phyloP scores from a whole-genome alignment of 2,888 invertebrate species.

The Ophioninae sp. region DNA sequence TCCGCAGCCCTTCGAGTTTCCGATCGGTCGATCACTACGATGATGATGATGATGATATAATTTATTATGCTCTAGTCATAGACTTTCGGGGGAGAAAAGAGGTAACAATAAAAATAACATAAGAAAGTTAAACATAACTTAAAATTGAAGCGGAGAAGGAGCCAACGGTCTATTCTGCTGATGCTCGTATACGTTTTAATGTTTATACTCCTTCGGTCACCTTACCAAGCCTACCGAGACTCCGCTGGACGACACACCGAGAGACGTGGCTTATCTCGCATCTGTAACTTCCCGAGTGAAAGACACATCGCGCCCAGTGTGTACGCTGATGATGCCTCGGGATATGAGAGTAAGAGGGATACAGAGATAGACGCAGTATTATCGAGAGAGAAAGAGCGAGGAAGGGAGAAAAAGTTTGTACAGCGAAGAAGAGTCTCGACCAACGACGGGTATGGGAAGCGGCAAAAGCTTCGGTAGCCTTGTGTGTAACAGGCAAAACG shows the following conservation, averaged over 20 bases:
- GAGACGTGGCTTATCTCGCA: slow-evolving; percentile 56
- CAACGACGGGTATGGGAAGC: slow-evolving; percentile 1
- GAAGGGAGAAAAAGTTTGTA: slow-evolving; percentile 47
- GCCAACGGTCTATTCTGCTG: neutral
- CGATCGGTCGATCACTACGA: no score
- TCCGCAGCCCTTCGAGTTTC: no score
- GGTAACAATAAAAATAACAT: no score
- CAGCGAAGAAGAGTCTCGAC: slow-evolving; percentile 3
- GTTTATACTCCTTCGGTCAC: slow-evolving; percentile 10
- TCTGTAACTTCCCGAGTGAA: slow-evolving; percentile 50
- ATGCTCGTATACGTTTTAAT: neutral
- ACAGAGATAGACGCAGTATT: slow-evolving; percentile 24
- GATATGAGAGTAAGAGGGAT: slow-evolving; percentile 8
- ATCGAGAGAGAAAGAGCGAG: slow-evolving; percentile 37
- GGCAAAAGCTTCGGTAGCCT: slow-evolving; percentile 41
- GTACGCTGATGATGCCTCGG: neutral
- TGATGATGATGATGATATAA: no score
- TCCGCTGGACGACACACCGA: slow-evolving; percentile 49
- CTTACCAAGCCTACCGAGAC: neutral
- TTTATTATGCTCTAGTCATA: no score
- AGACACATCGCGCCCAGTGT: slow-evolving; percentile 17
- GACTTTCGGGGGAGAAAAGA: no score
- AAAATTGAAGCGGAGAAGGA: no score
- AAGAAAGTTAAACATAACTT: no score
- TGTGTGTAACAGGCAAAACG: slow-evolving; percentile 48